Conservation (phyloP, 2,888 invertebrate species). For the Stenoptilia bipunctidactyla region DNA sequence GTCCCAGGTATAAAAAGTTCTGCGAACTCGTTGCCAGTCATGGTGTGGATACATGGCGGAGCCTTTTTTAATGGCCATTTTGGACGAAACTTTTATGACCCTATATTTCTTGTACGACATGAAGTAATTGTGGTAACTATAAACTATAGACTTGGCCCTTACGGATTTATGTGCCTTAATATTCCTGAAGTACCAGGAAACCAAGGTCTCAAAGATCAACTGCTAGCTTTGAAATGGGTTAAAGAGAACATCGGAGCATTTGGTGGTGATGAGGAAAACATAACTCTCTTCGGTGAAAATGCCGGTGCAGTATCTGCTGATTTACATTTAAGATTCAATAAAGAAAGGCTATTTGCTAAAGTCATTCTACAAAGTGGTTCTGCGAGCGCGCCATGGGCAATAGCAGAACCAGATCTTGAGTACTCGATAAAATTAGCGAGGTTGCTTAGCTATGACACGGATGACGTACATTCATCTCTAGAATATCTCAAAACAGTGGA, state of each 20-base stretch:
- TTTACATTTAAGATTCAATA: slow-evolving; percentile 29
- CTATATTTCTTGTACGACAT: slow-evolving; percentile 31
- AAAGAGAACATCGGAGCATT: slow-evolving; percentile 34
- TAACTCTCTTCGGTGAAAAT: slow-evolving; percentile 35
- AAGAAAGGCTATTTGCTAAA: slow-evolving; percentile 27
- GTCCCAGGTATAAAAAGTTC: slow-evolving; percentile 26
- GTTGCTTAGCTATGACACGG: slow-evolving; percentile 21
- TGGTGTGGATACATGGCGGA: slow-evolving; percentile 38
- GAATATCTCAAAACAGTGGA: slow-evolving; percentile 20
- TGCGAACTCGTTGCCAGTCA: slow-evolving; percentile 28
- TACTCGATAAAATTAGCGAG: slow-evolving; percentile 27
- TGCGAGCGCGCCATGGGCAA: slow-evolving; percentile 20
- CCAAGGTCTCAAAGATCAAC: slow-evolving; percentile 45
- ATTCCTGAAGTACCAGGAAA: too few relatives aligned
- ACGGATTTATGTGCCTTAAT: slow-evolving; percentile 42
- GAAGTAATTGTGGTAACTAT: slow-evolving; percentile 34
- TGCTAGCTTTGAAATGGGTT: slow-evolving; percentile 34
- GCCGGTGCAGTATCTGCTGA: slow-evolving; percentile 35
- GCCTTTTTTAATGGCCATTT: slow-evolving; percentile 23
- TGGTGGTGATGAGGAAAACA: slow-evolving; percentile 32
- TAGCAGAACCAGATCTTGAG: slow-evolving; percentile 21
- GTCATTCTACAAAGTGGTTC: slow-evolving; percentile 35
- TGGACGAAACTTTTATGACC: slow-evolving; percentile 22
- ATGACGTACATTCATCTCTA: slow-evolving; percentile 23
- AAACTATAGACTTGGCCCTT: slow-evolving; percentile 35